Evolutionary conservation across 2,888 invertebrate genomes (phyloP), one percentile per base, ranked within the genome.

Genomic region (Caenorhabditis doughertyi): DNA sequence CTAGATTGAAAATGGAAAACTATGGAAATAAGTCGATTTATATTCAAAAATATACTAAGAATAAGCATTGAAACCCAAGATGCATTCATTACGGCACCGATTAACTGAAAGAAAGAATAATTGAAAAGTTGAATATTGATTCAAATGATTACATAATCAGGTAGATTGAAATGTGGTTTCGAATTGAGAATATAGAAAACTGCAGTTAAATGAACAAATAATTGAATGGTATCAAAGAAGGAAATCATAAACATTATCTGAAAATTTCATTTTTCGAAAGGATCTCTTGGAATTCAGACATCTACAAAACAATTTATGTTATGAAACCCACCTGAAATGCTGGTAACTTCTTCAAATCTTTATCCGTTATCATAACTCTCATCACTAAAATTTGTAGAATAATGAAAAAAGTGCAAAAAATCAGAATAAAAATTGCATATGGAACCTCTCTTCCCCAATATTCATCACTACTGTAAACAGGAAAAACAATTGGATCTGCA

Each of bases 231-330:
- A 47, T 86, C 85, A 9, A 83, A 72, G 3, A 86, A 44, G 4
- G 84, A 84, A 2, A 86, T 83, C 60, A 81, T 71, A 29, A 84
- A 76, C 84, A 86, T 86, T 16, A 86, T 84, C 74, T 83, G 82
- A 58, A 84, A 67, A 13, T 35, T 47, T 7, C 7, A 39, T 35
- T 25, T 11, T 35, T 35, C 35, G 5, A 2, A 18, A 18, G 11
- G 13, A 13, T 9, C 39, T 13, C 39, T 39, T 39, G 13, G 9
- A 39, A 13, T 39, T 13, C 13, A 39, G 39, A 13, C n/a, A n/a
- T n/a, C n/a, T n/a, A n/a, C n/a, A n/a, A n/a, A n/a, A n/a, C n/a
- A n/a, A n/a, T n/a, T n/a, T n/a, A n/a, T n/a, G n/a, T n/a, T n/a
- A n/a, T n/a, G 32, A 32, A 2, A 42, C 58, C 27, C 18, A 76